Evolutionary conservation across 2,797 vertebrate genomes (phyloP), one percentile per base, ranked within the genome.

Genomic region (Bradypodion pumilum): DNA sequence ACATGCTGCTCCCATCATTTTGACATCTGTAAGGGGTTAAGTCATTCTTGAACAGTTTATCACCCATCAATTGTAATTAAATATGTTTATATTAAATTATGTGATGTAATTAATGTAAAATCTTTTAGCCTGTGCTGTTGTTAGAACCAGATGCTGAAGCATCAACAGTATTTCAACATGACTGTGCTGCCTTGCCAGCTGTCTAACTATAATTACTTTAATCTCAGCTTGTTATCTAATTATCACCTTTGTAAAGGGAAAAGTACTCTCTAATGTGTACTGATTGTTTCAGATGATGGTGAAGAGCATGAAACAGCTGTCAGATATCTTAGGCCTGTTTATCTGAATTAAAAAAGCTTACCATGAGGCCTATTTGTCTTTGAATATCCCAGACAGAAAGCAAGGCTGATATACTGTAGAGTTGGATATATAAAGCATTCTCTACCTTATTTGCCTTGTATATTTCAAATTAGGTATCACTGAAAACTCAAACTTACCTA

Each of bases 191-290:
- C 94, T 95, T 91, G 91, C 96, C 96, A 97, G 96, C 96, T 97
- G 96, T 96, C 96, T 97, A 93, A 96, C 94, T 95, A 93, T 97
- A 97, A 97, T 97, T 97, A 96, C 96, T 96, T 96, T 97, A 97
- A 97, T 97, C 96, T 97, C 96, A 96, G 96, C 96, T 97, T 97
- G 96, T 97, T 97, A 97, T 97, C 96, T 97, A 97, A 97, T 97
- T 97, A 97, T 97, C 96, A 97, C 96, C 96, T 97, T 97, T 97
- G 96, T 96, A 96, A 96, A 97, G 95, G 95, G 95, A 96, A 96
- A 96, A 96, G 95, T 96, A 95, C 95, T 96, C 96, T 96, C 95
- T 96, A 96, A 96, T 96, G 96, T 91, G 93, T 92, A 92, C 95
- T 96, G 96, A 97, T 96, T 96, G 96, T 97, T 96, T 96, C 94